Evolutionary conservation across 2,797 vertebrate genomes (phyloP).

Genomic region (Natrix natrix): DNA sequence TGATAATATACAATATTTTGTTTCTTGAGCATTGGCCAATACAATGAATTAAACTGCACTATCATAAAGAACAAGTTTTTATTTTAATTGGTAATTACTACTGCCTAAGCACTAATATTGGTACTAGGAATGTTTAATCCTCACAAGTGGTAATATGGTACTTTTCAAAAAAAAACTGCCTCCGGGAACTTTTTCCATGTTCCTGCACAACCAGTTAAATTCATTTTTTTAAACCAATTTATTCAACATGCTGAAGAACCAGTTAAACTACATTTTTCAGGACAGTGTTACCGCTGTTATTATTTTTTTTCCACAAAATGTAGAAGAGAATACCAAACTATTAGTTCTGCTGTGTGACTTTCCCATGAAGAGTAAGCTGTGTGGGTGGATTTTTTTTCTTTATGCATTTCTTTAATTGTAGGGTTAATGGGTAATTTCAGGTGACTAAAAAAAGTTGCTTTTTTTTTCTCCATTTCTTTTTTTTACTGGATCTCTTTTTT

Average conservation of each 20-base stretch:
- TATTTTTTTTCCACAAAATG: constrained; percentile 29
- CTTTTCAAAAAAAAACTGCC: constrained; percentile 40
- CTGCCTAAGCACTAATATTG: not conserved
- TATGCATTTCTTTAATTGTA: not conserved
- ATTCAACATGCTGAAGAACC: constrained; percentile 58
- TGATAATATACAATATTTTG: not conserved
- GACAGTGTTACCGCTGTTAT: constrained; percentile 31
- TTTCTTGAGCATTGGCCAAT: not conserved
- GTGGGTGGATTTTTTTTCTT: not conserved
- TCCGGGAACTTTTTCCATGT: constrained; percentile 38
- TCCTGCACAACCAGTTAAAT: constrained; percentile 56
- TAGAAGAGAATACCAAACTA: constrained; percentile 28
- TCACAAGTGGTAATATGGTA: constrained; percentile 28
- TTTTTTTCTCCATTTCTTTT: not conserved
- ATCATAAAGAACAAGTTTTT: not conserved
- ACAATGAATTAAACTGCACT: not conserved
- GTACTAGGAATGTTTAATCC: constrained; percentile 21
- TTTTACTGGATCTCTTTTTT: not conserved
- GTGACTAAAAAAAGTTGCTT: not conserved
- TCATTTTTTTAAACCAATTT: constrained; percentile 44
- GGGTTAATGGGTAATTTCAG: not conserved
- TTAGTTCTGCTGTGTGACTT: not conserved
- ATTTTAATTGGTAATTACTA: constrained; percentile 3
- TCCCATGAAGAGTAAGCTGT: not conserved
- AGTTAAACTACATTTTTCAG: constrained; percentile 66